A percentile compares a stretch with the other conserved stretches of the same genome.
Evolutionary conservation across 1,140 invertebrate genomes (phyloP).

Genomic region (Drosophila orena): DNA sequence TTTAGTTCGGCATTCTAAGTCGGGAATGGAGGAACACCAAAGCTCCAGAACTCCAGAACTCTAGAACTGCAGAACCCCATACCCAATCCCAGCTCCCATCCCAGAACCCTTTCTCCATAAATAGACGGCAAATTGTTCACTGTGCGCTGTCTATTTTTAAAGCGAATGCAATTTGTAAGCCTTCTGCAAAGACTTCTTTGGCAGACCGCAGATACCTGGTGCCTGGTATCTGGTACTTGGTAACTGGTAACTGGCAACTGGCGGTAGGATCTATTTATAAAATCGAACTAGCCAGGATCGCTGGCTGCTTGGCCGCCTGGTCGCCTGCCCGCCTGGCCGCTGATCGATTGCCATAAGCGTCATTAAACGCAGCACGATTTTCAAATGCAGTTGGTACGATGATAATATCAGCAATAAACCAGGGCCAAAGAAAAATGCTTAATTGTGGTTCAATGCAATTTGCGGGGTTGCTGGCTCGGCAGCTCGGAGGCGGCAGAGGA

Average conservation of each 20-base stretch:
- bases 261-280: slow-evolving; percentile 35
- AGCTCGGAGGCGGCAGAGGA: not conserved
- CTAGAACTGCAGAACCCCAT: not conserved
- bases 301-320: not conserved
- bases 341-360: slow-evolving; percentile 59
- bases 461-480: not conserved
- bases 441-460: slow-evolving; percentile 40
- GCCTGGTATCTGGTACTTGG: too few relatives aligned
- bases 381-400: slow-evolving; percentile 43
- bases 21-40: not conserved
- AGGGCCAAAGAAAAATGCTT: slow-evolving; percentile 53
- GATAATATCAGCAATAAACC: slow-evolving; percentile 59
- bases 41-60: too few relatives aligned
- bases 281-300: slow-evolving; percentile 25
- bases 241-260: too few relatives aligned
- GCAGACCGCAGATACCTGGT: not conserved
- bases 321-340: not conserved
- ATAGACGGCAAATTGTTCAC: slow-evolving; percentile 51
- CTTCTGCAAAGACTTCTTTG: slow-evolving; percentile 16
- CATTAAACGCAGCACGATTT: slow-evolving; percentile 61
- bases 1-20: slow-evolving; percentile 53
- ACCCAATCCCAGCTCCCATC: not conserved
- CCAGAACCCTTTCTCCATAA: slow-evolving; percentile 57
- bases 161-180: slow-evolving; percentile 59
- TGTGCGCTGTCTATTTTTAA: slow-evolving; percentile 49